Percentiles rank a stretch among this genome's conserved stretches.
Conservation (phyloP, 2,888 invertebrate genomes). For the Polydrusus tereticollis region DNA sequence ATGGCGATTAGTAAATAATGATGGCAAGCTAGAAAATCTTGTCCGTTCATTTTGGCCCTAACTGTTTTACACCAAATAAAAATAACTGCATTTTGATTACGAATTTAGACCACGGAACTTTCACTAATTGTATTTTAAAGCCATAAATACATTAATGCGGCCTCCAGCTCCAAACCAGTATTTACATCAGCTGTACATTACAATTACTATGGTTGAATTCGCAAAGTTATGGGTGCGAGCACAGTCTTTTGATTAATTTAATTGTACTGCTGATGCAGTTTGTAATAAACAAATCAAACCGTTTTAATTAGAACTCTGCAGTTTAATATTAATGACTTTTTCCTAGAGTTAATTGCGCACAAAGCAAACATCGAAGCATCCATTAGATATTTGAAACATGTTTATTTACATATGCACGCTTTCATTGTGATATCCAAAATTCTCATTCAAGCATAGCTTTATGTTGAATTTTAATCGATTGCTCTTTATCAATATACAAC, state of each 20-base stretch:
- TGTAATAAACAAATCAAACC: not conserved
- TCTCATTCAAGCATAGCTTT: too few species aligned
- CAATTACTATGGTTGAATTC: constrained; percentile 20
- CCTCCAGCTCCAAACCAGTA: constrained; percentile 24
- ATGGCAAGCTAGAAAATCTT: too few species aligned
- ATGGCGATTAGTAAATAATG: too few species aligned
- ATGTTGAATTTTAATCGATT: too few species aligned
- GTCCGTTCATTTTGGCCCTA: too few species aligned
- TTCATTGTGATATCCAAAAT: too few species aligned
- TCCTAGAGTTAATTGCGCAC: not conserved
- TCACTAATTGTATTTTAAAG: constrained; percentile 38
- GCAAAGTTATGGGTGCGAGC: constrained; percentile 2
- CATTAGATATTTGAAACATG: not conserved
- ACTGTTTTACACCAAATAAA: too few species aligned
- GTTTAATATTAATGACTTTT: not conserved
- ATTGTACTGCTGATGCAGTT: not conserved
- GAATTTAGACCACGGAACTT: constrained; percentile 20
- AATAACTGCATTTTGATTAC: too few species aligned
- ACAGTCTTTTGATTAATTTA: constrained; percentile 11
- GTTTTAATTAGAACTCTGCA: not conserved
- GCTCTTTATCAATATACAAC: too few species aligned
- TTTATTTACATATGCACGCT: too few species aligned
- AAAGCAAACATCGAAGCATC: not conserved
- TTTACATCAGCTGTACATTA: constrained; percentile 39
- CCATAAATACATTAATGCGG: constrained; percentile 39